phyloP scores from a whole-genome alignment of 2,888 invertebrate species.

The Netelia melanura region DNA sequence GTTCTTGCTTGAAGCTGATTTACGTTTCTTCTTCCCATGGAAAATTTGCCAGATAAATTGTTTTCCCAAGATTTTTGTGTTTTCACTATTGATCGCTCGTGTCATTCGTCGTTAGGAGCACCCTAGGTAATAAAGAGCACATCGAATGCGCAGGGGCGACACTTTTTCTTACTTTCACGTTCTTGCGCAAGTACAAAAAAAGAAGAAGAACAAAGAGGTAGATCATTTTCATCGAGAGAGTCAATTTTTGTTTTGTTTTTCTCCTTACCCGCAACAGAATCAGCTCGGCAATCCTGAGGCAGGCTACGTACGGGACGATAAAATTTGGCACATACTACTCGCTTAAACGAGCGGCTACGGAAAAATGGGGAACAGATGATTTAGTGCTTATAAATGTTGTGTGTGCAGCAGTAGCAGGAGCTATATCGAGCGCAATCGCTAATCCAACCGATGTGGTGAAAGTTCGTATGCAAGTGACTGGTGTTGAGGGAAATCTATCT shows the following conservation, averaged over 20 bases:
- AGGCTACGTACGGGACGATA: constrained; percentile 98
- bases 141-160: constrained; percentile 48
- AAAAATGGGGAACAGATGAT: constrained; percentile 82
- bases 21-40: not conserved
- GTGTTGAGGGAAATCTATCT: constrained; percentile 81
- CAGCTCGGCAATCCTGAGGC: constrained; percentile 95
- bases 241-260: constrained; percentile 50
- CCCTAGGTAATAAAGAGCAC: constrained; percentile 43
- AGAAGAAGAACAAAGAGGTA: not conserved
- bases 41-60: constrained; percentile 30
- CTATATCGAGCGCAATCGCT: constrained; percentile 97
- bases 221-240: constrained; percentile 25
- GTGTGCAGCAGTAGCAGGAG: constrained; percentile 94
- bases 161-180: constrained; percentile 32
- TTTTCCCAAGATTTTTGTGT: constrained; percentile 35
- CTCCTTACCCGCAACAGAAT: constrained; percentile 87
- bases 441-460: constrained; percentile 98
- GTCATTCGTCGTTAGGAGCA: constrained; percentile 51
- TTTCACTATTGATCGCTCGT: constrained; percentile 22
- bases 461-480: constrained; percentile 95
- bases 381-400: constrained; percentile 88
- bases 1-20: not conserved
- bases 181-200: constrained; percentile 33
- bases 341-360: constrained; percentile 88
- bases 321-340: constrained; percentile 98